Percentiles rank a stretch among this genome's conserved stretches.
Evolutionary conservation across 2,888 invertebrate genomes (phyloP).

Genomic region (Trimorus sp.): DNA sequence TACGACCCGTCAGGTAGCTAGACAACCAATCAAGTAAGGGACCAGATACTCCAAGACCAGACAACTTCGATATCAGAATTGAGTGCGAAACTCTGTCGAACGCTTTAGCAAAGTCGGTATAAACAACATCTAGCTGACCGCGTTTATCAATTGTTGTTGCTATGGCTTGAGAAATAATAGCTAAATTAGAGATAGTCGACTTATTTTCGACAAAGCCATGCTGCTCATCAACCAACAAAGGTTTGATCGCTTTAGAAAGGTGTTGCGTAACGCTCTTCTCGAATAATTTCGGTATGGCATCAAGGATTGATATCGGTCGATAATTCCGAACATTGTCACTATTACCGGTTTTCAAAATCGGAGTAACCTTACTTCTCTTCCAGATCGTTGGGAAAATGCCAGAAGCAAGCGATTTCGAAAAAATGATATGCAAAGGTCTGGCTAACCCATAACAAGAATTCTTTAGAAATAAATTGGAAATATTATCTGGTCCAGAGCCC

Average conservation of each 20-base stretch:
- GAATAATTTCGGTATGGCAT: conserved; percentile 58
- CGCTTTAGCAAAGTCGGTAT: neutral
- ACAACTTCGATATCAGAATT: neutral
- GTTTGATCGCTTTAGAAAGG: neutral
- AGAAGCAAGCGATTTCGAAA: conserved; percentile 34
- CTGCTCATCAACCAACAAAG: conserved; percentile 15
- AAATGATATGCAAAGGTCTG: conserved; percentile 11
- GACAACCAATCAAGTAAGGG: neutral
- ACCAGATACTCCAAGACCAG: neutral
- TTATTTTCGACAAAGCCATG: conserved; percentile 43
- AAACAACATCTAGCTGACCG: neutral
- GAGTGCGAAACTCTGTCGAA: neutral
- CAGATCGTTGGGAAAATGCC: conserved; percentile 61
- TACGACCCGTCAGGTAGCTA: neutral
- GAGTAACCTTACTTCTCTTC: conserved; percentile 53
- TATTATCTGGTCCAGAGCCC: neutral
- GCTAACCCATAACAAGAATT: neutral
- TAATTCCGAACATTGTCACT: conserved; percentile 48
- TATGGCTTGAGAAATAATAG: conserved; percentile 51
- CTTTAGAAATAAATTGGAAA: neutral
- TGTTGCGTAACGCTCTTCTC: conserved; percentile 41
- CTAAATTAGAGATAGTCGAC: conserved; percentile 64
- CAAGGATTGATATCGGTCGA: conserved; percentile 55
- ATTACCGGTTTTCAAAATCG: conserved; percentile 59
- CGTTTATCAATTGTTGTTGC: neutral